phyloP scores from a whole-genome alignment of 23 tunicate genomes.

The Styela plicata region DNA sequence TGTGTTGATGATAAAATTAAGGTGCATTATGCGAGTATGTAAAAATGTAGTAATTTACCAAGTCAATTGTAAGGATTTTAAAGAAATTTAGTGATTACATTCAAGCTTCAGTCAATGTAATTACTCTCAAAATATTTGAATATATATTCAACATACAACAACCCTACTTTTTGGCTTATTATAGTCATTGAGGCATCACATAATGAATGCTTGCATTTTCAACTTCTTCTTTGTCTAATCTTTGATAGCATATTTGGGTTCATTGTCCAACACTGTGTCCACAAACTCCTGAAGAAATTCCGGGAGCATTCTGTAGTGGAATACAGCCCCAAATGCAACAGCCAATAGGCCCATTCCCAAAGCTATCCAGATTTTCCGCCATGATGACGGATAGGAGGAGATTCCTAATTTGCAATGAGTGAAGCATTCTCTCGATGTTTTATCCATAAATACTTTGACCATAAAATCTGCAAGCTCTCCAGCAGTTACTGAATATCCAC shows the following conservation, averaged over 20 bases:
- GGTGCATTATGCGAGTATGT: too few relatives aligned
- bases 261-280: background rate
- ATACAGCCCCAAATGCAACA: background rate
- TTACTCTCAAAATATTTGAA: too few relatives aligned
- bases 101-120: too few relatives aligned
- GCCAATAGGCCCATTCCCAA: background rate
- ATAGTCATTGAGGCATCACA: too few relatives aligned
- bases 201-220: too few relatives aligned
- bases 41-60: too few relatives aligned
- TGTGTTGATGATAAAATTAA: too few relatives aligned
- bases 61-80: too few relatives aligned
- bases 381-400: constrained; percentile 1
- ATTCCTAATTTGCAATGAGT: constrained; percentile 13
- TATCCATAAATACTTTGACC: constrained; percentile 32
- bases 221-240: too few relatives aligned
- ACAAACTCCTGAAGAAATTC: background rate
- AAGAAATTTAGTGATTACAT: too few relatives aligned
- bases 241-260: background rate
- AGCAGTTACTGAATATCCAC: constrained; percentile 17
- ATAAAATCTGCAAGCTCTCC: constrained; percentile 29
- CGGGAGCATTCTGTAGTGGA: background rate
- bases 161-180: too few relatives aligned
- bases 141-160: too few relatives aligned
- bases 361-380: background rate
- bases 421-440: constrained; percentile 21